These are phyloP conservation scores for Scolopax bukidnonensis DNA, from an alignment of 2,797 vertebrate species.

Conservation along the genomic window DNA sequence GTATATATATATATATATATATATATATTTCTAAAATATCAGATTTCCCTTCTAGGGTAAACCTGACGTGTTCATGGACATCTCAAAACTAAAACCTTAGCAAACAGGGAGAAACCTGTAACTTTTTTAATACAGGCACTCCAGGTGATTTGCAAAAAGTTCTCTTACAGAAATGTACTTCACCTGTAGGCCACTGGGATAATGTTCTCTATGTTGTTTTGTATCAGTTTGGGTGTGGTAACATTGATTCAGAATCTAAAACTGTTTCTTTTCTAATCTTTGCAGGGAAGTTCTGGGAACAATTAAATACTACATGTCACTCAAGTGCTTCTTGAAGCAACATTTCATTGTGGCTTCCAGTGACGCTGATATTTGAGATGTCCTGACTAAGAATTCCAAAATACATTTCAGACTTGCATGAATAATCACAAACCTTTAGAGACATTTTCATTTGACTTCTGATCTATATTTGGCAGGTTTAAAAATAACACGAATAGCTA, in stretches of 20 bases:
- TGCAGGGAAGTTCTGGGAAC: not conserved
- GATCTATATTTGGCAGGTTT: constrained; percentile 38
- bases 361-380: not conserved
- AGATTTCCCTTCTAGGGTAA: not conserved
- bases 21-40: not conserved
- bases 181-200: not conserved
- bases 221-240: not conserved
- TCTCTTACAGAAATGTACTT: not conserved
- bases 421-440: not conserved
- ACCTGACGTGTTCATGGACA: not conserved
- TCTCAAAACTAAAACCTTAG: not conserved
- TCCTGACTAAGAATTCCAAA: not conserved
- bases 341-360: not conserved
- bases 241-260: not conserved
- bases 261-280: not conserved
- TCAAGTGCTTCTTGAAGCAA: not conserved
- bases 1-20: not conserved
- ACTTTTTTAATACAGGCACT: not conserved
- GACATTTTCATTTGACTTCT: constrained; percentile 41
- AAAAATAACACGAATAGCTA: constrained; percentile 39
- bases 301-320: not conserved
- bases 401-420: not conserved
- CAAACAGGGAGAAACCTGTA: not conserved
- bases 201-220: not conserved
- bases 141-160: not conserved